Evolutionary conservation across 2,888 invertebrate species (phyloP).

Genomic region (Andrena marginata): DNA sequence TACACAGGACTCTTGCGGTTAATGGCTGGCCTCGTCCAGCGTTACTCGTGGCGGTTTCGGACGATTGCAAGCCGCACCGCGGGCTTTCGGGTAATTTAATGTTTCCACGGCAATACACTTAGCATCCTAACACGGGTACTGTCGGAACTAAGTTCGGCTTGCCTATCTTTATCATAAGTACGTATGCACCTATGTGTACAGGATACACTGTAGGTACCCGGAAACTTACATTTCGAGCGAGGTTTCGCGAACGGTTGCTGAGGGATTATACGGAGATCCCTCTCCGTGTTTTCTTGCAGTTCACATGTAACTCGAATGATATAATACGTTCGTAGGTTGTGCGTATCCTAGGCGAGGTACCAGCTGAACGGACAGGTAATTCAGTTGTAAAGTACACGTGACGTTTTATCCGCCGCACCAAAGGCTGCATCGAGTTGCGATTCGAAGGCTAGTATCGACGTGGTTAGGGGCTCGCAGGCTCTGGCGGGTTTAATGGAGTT

Average conservation of each 20-base stretch:
- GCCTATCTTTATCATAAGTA: background rate
- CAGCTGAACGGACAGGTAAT: background rate
- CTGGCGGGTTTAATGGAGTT: conserved; percentile 33
- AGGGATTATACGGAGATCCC: too few relatives aligned
- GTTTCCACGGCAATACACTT: conserved; percentile 67
- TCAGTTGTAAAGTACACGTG: background rate
- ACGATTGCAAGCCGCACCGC: conserved; percentile 63
- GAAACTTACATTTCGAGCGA: too few relatives aligned
- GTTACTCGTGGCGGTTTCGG: conserved; percentile 63
- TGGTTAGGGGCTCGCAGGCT: conserved; percentile 7
- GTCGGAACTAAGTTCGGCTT: conserved; percentile 35
- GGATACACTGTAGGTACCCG: too few relatives aligned
- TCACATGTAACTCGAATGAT: too few relatives aligned
- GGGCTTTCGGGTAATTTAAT: conserved; percentile 69
- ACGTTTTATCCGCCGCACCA: background rate
- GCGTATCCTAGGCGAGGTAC: too few relatives aligned
- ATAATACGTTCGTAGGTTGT: too few relatives aligned
- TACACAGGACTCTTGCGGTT: conserved; percentile 72
- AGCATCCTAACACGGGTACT: conserved; percentile 41
- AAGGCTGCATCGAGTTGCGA: conserved; percentile 11
- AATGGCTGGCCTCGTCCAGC: conserved; percentile 63
- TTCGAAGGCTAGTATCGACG: conserved; percentile 19
- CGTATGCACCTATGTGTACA: too few relatives aligned
- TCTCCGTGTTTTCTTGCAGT: too few relatives aligned
- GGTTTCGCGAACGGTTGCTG: too few relatives aligned